Conservation (phyloP, 1,140 invertebrate genomes). For the Drosophila cardini region DNA sequence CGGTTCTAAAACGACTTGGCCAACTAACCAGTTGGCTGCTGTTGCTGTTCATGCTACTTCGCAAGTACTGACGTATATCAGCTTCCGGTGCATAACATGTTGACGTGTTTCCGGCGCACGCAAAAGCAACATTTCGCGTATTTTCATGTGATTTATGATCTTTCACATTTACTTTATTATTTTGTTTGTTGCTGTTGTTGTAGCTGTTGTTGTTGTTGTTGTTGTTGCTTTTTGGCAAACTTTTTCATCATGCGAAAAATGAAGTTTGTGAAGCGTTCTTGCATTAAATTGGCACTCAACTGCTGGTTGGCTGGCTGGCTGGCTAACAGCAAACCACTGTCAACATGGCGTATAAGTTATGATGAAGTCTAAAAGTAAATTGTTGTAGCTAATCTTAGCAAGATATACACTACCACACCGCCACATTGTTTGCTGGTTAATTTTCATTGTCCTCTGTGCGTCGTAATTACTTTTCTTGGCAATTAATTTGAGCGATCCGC, state of each 20-base stretch:
- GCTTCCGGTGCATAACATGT: slow-evolving; percentile 77
- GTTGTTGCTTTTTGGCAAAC: slow-evolving; percentile 3
- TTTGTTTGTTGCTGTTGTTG: background rate
- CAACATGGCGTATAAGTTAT: slow-evolving; percentile 47
- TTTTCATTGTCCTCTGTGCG: slow-evolving; percentile 7
- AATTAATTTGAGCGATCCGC: slow-evolving; percentile 65
- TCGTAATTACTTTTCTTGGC: slow-evolving; percentile 35
- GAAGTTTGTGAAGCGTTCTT: slow-evolving; percentile 53
- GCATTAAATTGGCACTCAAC: slow-evolving; percentile 56
- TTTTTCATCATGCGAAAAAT: slow-evolving; percentile 33
- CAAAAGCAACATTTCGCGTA: slow-evolving; percentile 51
- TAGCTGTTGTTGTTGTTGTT: background rate
- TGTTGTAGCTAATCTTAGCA: slow-evolving; percentile 17
- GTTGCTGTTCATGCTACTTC: background rate
- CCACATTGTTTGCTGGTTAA: slow-evolving; percentile 6
- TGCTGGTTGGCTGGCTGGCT: slow-evolving; percentile 7
- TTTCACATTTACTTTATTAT: slow-evolving; percentile 34
- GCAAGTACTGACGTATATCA: slow-evolving; percentile 55
- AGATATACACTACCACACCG: slow-evolving; percentile 4
- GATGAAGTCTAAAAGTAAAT: slow-evolving; percentile 9
- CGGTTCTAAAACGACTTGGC: background rate
- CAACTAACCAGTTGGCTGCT: slow-evolving; percentile 17
- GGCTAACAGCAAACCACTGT: slow-evolving; percentile 22
- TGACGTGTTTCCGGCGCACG: slow-evolving; percentile 74
- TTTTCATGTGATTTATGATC: slow-evolving; percentile 60